These are phyloP conservation scores for Tachypleus tridentatus DNA, from an alignment of 1,140 invertebrate species.

Conservation along the genomic window DNA sequence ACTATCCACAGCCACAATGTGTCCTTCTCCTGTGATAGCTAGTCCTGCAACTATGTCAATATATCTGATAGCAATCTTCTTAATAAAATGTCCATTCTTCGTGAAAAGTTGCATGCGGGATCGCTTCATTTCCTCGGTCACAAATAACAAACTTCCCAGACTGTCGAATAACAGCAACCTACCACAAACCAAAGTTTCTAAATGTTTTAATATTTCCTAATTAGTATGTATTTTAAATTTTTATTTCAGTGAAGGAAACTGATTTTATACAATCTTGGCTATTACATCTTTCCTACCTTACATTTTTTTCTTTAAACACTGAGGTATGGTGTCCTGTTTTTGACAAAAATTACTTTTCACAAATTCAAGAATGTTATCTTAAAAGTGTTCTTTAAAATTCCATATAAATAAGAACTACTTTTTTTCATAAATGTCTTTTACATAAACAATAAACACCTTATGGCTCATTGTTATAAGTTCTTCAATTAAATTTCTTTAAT, in stretches of 20 bases:
- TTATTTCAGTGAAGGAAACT: too few relatives aligned
- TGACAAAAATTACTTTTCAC: too few relatives aligned
- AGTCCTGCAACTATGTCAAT: constrained; percentile 96
- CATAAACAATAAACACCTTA: too few relatives aligned
- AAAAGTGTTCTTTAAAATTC: too few relatives aligned
- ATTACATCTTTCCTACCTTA: too few relatives aligned
- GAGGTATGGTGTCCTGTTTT: too few relatives aligned
- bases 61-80: constrained; percentile 81
- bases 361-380: too few relatives aligned
- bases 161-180: constrained; percentile 73
- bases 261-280: too few relatives aligned
- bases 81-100: constrained; percentile 50
- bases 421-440: too few relatives aligned
- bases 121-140: constrained; percentile 87
- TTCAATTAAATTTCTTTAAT: neutral
- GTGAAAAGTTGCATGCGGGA: constrained; percentile 89
- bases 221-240: too few relatives aligned
- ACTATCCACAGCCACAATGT: constrained; percentile 94
- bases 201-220: neutral
- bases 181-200: constrained; percentile 2
- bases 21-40: constrained; percentile 73
- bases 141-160: constrained; percentile 88
- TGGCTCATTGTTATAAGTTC: neutral
- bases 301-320: too few relatives aligned
- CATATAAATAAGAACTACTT: too few relatives aligned